Evolutionary conservation across 2,888 invertebrate species (phyloP).

Genomic region (Thymelicus sylvestris): DNA sequence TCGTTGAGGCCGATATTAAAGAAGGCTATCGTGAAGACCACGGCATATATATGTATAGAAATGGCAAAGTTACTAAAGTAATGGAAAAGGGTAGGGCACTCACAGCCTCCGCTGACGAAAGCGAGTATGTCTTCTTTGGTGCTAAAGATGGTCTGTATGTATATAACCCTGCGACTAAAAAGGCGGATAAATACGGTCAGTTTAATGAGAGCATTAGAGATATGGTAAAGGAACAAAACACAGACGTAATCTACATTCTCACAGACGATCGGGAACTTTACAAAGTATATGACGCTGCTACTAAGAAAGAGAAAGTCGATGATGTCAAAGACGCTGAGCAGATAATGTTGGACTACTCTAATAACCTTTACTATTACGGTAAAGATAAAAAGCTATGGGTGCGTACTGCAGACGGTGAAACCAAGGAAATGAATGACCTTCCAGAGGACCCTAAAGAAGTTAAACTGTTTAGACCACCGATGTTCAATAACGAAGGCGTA

Average conservation of each 20-base stretch:
- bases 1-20: constrained; percentile 52
- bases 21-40: constrained; percentile 45
- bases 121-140: constrained; percentile 40
- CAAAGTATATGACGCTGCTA: constrained; percentile 63
- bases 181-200: constrained; percentile 48
- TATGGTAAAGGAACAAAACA: constrained; percentile 43
- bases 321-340: constrained; percentile 57
- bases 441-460: constrained; percentile 52
- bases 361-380: constrained; percentile 63
- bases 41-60: constrained; percentile 42
- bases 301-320: constrained; percentile 55
- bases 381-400: constrained; percentile 58
- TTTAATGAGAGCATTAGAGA: constrained; percentile 47
- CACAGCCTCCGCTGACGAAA: constrained; percentile 41
- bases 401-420: constrained; percentile 47
- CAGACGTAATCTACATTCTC: constrained; percentile 59
- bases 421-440: constrained; percentile 58
- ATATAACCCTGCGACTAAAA: constrained; percentile 35
- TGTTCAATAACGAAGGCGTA: constrained; percentile 51
- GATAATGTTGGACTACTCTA: constrained; percentile 61
- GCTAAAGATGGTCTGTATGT: constrained; percentile 45
- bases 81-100: constrained; percentile 42
- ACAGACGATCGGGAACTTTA: constrained; percentile 61
- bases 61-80: constrained; percentile 41
- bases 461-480: constrained; percentile 55